Conservation (phyloP, 1,140 invertebrate genomes). For the Aphis gossypii region DNA sequence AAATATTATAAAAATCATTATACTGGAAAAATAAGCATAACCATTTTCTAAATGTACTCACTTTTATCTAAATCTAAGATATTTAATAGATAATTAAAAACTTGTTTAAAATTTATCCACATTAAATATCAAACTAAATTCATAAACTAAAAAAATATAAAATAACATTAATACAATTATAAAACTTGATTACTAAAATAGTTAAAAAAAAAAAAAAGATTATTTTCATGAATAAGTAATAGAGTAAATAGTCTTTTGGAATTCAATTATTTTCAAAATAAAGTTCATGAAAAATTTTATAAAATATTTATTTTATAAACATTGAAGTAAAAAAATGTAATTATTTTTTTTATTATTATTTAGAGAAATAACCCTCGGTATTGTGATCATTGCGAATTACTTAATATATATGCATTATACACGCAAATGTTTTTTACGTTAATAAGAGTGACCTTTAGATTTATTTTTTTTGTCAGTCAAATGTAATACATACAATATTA, state of each 20-base stretch:
- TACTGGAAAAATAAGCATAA: not conserved
- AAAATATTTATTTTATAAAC: too few relatives aligned
- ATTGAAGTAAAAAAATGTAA: too few relatives aligned
- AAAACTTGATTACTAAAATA: not conserved
- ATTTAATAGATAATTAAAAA: not conserved
- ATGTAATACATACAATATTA: too few relatives aligned
- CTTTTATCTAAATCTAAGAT: not conserved
- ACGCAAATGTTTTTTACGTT: too few relatives aligned
- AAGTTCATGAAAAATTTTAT: not conserved
- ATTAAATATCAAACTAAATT: not conserved
- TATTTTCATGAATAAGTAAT: not conserved
- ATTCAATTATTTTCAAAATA: not conserved
- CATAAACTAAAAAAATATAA: not conserved
- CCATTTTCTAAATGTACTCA: not conserved
- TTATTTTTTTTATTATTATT: too few relatives aligned
- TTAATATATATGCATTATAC: too few relatives aligned
- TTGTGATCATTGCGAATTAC: too few relatives aligned
- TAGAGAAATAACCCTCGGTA: too few relatives aligned
- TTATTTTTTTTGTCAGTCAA: too few relatives aligned
- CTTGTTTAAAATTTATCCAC: not conserved
- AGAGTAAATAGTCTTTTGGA: not conserved
- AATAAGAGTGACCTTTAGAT: too few relatives aligned
- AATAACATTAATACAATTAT: not conserved
- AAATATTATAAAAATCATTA: not conserved
- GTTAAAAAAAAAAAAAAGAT: not conserved